Base-by-base conservation (phyloP, 2,113 vertebrate species). In the Myotis yumanensis region DNA sequence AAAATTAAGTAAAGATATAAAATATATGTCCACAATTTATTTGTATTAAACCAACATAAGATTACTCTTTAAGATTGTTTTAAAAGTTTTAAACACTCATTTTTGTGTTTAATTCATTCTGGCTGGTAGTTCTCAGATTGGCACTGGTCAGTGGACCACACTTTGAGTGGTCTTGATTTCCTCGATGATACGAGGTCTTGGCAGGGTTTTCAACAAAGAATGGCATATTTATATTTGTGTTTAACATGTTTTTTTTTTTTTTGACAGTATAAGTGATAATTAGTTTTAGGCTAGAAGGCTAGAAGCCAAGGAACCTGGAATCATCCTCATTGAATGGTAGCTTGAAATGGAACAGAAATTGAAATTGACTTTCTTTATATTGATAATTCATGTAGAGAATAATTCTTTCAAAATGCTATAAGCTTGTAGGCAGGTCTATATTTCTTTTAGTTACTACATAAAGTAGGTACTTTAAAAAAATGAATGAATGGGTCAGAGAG, bases 1-100 rank as follows among this genome's bases (percentile, higher is more conserved):
- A 90, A 86, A 69, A 68, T 66, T 25, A 92, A 86, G 76, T 89
- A 81, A 88, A 83, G 62, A 83, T 52, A 16, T 40, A 30, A 75
- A 89, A 43, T 64, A 17, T 5, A 80, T 66, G 6, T 43, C 30
- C 59, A 82, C 23, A 1, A 66, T 94, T 90, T 51, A 82, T 79
- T 90, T 83, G 75, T 54, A 46, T 87, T 22, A 22, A 94, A 69
- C 32, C 15, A 82, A 59, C 25, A 64, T 82, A 93, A 46, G 40
- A 87, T 79, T 66, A 22, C 12, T 96, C 12, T 83, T 4, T 86
- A 48, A 80, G 62, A 30, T 64, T 80, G 25, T 23, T 43, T 6
- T 64, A 40, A 35, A 91, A 37, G 14, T 91, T 80, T 51, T 90
- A 68, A 86, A 68, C 20, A 81, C 14, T 69, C 17, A 85, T 43